Evolutionary conservation across 2,888 invertebrate species (phyloP), one percentile per base, ranked within the genome.

Genomic region (Harpalus rubripes): DNA sequence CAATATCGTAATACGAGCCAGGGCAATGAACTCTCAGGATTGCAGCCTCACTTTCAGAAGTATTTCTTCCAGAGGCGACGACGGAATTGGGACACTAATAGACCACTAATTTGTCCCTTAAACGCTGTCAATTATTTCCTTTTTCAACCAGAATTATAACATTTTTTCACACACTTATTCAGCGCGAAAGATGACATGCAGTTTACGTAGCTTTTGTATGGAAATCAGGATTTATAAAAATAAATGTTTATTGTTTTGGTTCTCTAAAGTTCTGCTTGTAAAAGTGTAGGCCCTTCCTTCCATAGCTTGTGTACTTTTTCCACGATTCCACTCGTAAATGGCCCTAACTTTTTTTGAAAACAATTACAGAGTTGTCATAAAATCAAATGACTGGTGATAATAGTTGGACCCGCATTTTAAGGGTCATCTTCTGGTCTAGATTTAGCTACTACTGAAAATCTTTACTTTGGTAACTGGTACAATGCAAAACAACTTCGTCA

Each of bases 11-110:
- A 86, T 86, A 86, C 74, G 84, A 84, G 82, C 63, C 79, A 86
- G 86, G 88, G 88, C 88, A 88, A 87, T 91, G 90, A 90, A 91
- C 91, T 91, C 91, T 44, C 10, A 4, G 59, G 59, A 83, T 72
- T 82, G 58, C 74, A 72, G 39, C 18, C 52, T 7, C n/a, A 52
- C 65, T 58, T 82, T 82, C 16, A 41, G 52, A 44, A 12, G 59
- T 74, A 83, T 83, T 83, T 83, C 83, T 83, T 83, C 74, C 74
- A 83, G 83, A 12, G 82, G n/a, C 82, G 72, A 1, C 6, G 63
- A 15, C 15, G 0, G 39, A 74, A 74, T 74, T 74, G 22, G 72
- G 72, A 44, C 72, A 52, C 41, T 44, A 32, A 12, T 65, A 12
- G 10, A n/a, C 18, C 7, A 18, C 16, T 39, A n/a, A n/a, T 68